Evolutionary conservation across 2,888 invertebrate species (phyloP), one percentile per base, ranked within the genome.

Genomic region (Epsilonema sp.): DNA sequence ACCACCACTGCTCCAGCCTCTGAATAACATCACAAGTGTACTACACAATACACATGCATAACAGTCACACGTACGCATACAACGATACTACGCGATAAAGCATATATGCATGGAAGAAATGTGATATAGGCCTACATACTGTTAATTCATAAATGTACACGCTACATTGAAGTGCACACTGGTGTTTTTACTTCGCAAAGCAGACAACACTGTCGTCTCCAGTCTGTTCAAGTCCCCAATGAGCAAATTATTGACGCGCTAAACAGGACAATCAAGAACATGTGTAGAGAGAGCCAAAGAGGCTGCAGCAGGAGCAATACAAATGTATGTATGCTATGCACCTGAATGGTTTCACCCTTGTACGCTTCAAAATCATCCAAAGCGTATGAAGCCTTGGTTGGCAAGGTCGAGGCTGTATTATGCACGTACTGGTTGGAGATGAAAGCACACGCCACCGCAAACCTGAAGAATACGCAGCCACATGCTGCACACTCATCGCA

Each of bases 341-440:
- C 46, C 16, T 37, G 26, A 13, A 16, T 23, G 3, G 44, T 48
- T 2, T 45, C 44, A 4, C 37, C 43, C 20, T 43, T 44, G 24
- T 44, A 49, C 26, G 22, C 5, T 3, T 38, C 23, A 22, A 44
- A 8, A 24, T 44, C 47, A 31, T 23, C 16, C 8, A 42, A 13
- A 19, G 19, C 19, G 2, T 20, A 23, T 26, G n/a, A 22, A 2
- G 20, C 8, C 1, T 37, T 11, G 11, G n/a, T 20, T 3, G 47
- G 50, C 38, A 48, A 25, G n/a, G 26, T 26, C 13, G 26, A 3
- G 3, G 38, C 42, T 5, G 47, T 44, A 2, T 42, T 42, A 39
- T 49, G 50, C 22, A 37, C 37, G 45, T 45, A 45, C 26, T 48
- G 36, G 31, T 49, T 49, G 26, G 43, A 31, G 19, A 49, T 48